Evolutionary conservation across 2,888 invertebrate genomes (phyloP), one percentile per base, ranked within the genome.

Genomic region (Trissolcus japonicus): DNA sequence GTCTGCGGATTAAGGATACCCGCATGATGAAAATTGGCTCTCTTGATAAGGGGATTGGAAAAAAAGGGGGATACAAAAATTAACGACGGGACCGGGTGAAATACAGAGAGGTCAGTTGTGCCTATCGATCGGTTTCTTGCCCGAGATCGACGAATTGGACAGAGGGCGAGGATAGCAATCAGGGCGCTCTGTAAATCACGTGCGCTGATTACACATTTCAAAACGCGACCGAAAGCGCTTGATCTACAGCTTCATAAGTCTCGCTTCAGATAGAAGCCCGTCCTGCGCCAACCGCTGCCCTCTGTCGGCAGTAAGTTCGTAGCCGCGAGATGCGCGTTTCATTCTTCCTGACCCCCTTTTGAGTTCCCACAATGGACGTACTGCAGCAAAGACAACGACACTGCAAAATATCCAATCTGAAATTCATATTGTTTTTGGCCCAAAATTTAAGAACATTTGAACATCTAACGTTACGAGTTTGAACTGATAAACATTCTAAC

Each of bases 181-280:
- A 82, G 83, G 78, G 80, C 80, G 75, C 79, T 78, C 82, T 80
- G 85, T 86, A 87, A 87, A 87, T 87, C 87, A 86, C 83, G 77
- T 71, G 56, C 82, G 83, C 84, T 87, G 86, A 87, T 87, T 87
- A 86, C 86, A 84, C 86, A 87, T 87, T 86, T 86, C 84, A 84
- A 86, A 87, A 86, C 81, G 85, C 83, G 82, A 77, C 82, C 85
- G 84, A 84, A 83, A 83, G 82, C 83, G 83, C 78, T 83, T 86
- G 86, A 86, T 86, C 85, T 86, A 85, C 84, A 82, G 81, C 85
- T 81, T 82, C 83, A 82, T 85, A 86, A 84, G 83, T 85, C 84
- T 81, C 80, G 75, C 55, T 72, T 48, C 61, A 17, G 60, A 61
- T 60, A 60, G 59, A 63, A 66, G 77, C 69, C 56, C 41, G 71